phyloP scores from a whole-genome alignment of 2,888 invertebrate species.

The Zele albiditarsus region DNA sequence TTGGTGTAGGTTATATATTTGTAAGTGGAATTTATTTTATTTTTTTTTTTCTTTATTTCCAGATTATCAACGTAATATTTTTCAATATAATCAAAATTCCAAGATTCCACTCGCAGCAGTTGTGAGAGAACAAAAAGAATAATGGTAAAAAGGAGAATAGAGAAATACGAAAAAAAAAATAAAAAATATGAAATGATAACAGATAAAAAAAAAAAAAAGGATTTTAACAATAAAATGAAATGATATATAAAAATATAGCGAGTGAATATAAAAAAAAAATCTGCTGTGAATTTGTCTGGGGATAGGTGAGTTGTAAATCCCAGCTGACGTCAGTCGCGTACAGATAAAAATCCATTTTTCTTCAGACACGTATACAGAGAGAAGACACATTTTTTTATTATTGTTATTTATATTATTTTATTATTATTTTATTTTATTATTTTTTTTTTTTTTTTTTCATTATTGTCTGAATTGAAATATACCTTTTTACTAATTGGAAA shows the following conservation, averaged over 20 bases:
- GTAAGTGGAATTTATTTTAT: not conserved
- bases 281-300: slow-evolving; percentile 7
- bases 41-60: not conserved
- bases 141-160: not conserved
- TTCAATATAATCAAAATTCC: slow-evolving; percentile 1
- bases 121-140: not conserved
- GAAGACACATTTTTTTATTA: not conserved
- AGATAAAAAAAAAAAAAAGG: not conserved
- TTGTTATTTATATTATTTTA: not conserved
- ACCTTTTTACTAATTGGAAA: not conserved
- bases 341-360: slow-evolving; percentile 16
- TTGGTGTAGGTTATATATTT: not conserved
- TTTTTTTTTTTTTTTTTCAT: not conserved
- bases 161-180: not conserved
- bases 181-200: not conserved
- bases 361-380: not conserved
- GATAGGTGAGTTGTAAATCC: slow-evolving; percentile 14
- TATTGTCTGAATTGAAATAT: not conserved
- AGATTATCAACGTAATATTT: not conserved
- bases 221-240: not conserved
- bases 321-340: slow-evolving; percentile 9
- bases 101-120: not conserved
- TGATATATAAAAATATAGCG: not conserved
- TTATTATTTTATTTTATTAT: too few relatives aligned
- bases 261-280: slow-evolving; percentile 3